Evolutionary conservation across 2,888 invertebrate genomes (phyloP).

Genomic region (Macrosoma leucophasiata): DNA sequence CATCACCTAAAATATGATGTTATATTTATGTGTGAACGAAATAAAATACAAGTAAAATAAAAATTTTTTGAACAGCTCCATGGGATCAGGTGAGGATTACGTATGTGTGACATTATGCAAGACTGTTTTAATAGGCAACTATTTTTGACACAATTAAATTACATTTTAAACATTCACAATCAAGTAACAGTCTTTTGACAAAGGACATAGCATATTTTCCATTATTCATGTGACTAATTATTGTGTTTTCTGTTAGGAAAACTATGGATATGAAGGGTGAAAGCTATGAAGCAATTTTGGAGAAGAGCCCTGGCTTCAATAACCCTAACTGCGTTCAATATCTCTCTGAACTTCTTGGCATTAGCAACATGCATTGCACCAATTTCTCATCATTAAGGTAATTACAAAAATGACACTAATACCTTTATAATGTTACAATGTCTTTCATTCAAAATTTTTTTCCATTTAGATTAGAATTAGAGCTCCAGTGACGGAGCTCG

Average conservation of each 20-base stretch:
- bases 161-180: slow-evolving; percentile 40
- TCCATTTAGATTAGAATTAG: background rate
- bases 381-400: slow-evolving; percentile 83
- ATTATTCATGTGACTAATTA: slow-evolving; percentile 31
- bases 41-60: slow-evolving; percentile 68
- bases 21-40: slow-evolving; percentile 69
- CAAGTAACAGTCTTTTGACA: slow-evolving; percentile 38
- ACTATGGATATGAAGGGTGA: slow-evolving; percentile 86
- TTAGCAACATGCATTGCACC: slow-evolving; percentile 81
- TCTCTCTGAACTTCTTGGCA: slow-evolving; percentile 84
- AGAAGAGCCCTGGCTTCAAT: slow-evolving; percentile 89
- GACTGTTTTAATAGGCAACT: slow-evolving; percentile 42
- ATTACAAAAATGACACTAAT: slow-evolving; percentile 22
- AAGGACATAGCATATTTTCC: slow-evolving; percentile 36
- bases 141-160: slow-evolving; percentile 39
- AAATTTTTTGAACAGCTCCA: slow-evolving; percentile 74
- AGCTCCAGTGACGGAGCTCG: too few relatives aligned
- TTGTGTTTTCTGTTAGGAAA: slow-evolving; percentile 74
- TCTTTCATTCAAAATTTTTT: too few relatives aligned
- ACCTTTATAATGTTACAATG: too few relatives aligned
- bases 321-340: slow-evolving; percentile 92
- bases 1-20: slow-evolving; percentile 68
- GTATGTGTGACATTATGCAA: slow-evolving; percentile 62
- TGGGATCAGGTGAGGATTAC: slow-evolving; percentile 72
- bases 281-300: slow-evolving; percentile 87